Evolutionary conservation across 2,888 invertebrate genomes (phyloP).

Genomic region (Sympetrum striolatum): DNA sequence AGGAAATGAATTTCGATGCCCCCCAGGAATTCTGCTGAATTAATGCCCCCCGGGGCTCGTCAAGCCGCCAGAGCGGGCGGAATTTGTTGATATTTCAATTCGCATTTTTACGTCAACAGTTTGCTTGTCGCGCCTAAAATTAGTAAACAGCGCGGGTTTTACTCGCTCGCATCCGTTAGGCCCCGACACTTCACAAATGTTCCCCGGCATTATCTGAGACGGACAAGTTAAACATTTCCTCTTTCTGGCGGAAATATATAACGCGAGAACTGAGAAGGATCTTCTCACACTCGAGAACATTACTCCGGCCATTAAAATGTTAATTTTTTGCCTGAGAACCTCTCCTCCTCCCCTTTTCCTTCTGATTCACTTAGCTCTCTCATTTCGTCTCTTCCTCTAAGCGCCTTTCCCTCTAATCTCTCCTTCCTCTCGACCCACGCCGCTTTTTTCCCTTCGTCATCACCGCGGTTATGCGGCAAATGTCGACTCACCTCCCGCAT

Average conservation of each 20-base stretch:
- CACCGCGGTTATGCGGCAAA: slow-evolving; percentile 31
- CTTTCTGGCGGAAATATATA: background rate
- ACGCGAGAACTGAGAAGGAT: slow-evolving; percentile 1
- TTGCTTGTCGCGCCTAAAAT: background rate
- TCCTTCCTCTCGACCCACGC: background rate
- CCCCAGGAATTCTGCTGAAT: too few relatives aligned
- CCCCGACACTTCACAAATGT: background rate
- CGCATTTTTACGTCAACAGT: background rate
- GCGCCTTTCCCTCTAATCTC: background rate
- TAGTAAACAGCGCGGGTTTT: background rate
- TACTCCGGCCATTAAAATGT: slow-evolving; percentile 33
- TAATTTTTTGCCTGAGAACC: slow-evolving; percentile 18
- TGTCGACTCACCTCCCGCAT: slow-evolving; percentile 37
- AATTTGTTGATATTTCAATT: background rate
- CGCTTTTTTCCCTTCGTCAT: slow-evolving; percentile 40
- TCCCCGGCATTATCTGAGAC: background rate
- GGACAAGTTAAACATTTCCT: background rate
- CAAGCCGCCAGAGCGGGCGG: background rate
- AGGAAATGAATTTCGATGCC: too few relatives aligned
- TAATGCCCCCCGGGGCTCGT: background rate
- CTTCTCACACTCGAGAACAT: slow-evolving; percentile 7
- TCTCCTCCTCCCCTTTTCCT: background rate
- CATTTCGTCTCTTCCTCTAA: background rate
- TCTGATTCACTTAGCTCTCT: background rate
- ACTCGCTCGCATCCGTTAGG: background rate